A percentile compares a stretch with the other conserved stretches of the same genome.
Conservation (phyloP, 2,797 vertebrate species). For the Micromesistius poutassou region DNA sequence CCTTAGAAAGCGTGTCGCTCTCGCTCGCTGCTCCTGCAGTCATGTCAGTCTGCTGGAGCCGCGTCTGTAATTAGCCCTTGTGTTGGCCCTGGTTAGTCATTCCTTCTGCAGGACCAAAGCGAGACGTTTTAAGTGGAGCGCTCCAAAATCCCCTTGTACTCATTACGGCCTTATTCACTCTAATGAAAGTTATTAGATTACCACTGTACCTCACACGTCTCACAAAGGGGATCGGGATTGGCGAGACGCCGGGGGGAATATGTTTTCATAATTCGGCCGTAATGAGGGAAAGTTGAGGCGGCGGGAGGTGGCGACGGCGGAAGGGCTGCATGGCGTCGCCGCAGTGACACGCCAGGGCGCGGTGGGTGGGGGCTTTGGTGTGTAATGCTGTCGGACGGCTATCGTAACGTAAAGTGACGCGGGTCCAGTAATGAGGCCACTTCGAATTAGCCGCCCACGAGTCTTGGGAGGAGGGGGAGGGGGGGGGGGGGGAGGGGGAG, state of each 20-base stretch:
- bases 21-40: constrained; percentile 33
- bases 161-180: constrained; percentile 66
- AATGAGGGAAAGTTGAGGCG: constrained; percentile 67
- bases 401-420: constrained; percentile 68
- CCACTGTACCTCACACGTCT: constrained; percentile 69
- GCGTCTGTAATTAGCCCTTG: constrained; percentile 56
- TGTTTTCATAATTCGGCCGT: constrained; percentile 66
- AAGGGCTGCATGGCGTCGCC: constrained; percentile 58
- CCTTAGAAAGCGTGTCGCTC: constrained; percentile 12
- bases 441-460: constrained; percentile 59
- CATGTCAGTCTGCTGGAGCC: constrained; percentile 34
- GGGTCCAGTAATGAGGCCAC: constrained; percentile 68
- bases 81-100: constrained; percentile 57
- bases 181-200: constrained; percentile 80
- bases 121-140: constrained; percentile 45
- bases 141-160: constrained; percentile 58
- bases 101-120: constrained; percentile 58
- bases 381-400: constrained; percentile 53
- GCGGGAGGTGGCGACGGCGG: constrained; percentile 58
- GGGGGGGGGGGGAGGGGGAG: constrained; percentile 24
- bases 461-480: constrained; percentile 43
- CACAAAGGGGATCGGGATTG: constrained; percentile 71
- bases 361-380: constrained; percentile 60
- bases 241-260: constrained; percentile 66
- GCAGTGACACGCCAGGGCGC: constrained; percentile 7